Evolutionary conservation across 2,113 vertebrate genomes (phyloP), one percentile per base, ranked within the genome.

Genomic region (Elephas maximus): DNA sequence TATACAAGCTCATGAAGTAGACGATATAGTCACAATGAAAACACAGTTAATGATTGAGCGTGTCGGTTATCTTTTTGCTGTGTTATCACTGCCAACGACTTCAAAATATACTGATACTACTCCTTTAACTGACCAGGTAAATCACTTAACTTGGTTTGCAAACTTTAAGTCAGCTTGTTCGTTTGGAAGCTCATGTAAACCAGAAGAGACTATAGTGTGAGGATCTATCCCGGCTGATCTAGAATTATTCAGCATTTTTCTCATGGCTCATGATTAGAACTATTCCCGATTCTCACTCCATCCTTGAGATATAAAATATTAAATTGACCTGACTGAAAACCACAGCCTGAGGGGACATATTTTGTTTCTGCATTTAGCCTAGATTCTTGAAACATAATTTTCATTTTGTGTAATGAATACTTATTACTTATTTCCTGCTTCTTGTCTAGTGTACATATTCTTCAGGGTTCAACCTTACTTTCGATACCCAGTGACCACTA

Each of bases 181-280:
- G 28, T 65, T 65, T 28, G 8, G 33, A 71, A 6, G 30, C 20
- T 78, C 4, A 15, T 0, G 33, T 57, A 91, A 84, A 73, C 18
- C 4, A 48, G 44, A 83, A 0, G 30, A 81, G 44, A 41, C 21
- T 28, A 9, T 6, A 90, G 6, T 21, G 6, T 57, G 12, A 74
- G 2, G 14, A n/a, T 15, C 30, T 65, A 14, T 60, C 7, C 14
- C 45, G 5, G 0, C 5, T 8, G 10, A 23, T 10, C 2, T 69
- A 28, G 8, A 65, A 62, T 33, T 77, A 41, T 9, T 14, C 9
- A 88, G 9, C 2, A 30, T n/a, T 71, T 62, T 89, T 81, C 74
- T 37, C 21, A 18, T 24, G 5, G 0, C 10, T 41, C 51, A 6
- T 69, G 63, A 67, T 63, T 15, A 67, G 84, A 60, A 26, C 8